phyloP scores from a whole-genome alignment of 1,140 invertebrate genomes.

The Riptortus pedestris region DNA sequence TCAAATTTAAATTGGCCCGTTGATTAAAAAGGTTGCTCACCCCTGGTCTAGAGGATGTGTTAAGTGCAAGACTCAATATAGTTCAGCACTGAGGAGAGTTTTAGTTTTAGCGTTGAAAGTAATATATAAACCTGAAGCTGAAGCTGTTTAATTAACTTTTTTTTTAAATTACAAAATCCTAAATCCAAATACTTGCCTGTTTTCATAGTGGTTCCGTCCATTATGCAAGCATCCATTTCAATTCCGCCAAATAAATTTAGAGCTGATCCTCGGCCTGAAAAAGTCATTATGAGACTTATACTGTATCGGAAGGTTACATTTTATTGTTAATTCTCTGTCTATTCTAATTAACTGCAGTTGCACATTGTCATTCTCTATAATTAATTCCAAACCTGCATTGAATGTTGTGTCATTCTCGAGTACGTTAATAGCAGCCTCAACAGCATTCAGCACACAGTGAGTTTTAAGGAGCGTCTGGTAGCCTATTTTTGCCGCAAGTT shows the following conservation, averaged over 20 bases:
- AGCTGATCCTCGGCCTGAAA: conserved; percentile 52
- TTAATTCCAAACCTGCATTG: conserved; percentile 43
- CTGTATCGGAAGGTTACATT: neutral
- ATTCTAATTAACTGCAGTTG: neutral
- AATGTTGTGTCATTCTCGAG: conserved; percentile 71
- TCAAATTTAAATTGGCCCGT: too few relatives aligned
- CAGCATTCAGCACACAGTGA: conserved; percentile 56
- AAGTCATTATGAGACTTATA: neutral
- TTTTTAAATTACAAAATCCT: too few relatives aligned
- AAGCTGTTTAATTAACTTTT: too few relatives aligned
- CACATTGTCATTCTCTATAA: neutral
- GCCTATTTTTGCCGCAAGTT: conserved; percentile 49
- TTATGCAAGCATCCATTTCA: conserved; percentile 68
- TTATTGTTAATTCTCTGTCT: neutral
- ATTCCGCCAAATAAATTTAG: conserved; percentile 53
- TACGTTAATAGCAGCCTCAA: conserved; percentile 58
- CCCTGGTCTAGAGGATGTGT: too few relatives aligned
- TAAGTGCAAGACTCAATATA: too few relatives aligned
- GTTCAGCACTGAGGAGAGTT: too few relatives aligned
- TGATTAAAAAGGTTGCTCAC: too few relatives aligned
- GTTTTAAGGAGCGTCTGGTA: conserved; percentile 43
- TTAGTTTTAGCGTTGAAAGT: too few relatives aligned
- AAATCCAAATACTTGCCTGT: conserved; percentile 42
- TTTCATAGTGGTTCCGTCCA: conserved; percentile 50
- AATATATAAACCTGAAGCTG: too few relatives aligned